Base-by-base conservation (phyloP, 2,113 vertebrate genomes). In the Indicator maculatus region DNA sequence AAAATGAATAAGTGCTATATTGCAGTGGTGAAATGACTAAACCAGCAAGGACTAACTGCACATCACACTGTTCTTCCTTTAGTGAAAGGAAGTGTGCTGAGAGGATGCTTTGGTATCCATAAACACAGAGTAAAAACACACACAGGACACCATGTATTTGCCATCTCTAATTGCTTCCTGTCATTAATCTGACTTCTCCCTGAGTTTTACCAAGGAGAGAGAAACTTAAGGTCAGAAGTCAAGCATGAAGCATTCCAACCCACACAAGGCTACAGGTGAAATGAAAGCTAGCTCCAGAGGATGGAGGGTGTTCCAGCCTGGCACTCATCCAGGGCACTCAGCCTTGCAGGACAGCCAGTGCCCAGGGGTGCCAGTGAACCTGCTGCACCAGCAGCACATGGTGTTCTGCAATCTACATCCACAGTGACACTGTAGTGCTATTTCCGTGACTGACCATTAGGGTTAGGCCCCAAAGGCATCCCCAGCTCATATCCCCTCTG, bases 81-180 rank as follows among this genome's bases (percentile, higher is more conserved):
- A 72, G 71, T 16, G 79, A 89, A 66, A 76, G 89, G 78, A 95
- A 96, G 85, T 73, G 41, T 85, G 75, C 71, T 47, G 71, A 88
- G 76, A 89, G 83, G 89, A 95, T 93, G 88, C 79, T 96, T 39
- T 1, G 3, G 69, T 90, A 94, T 95, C 67, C 85, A 90, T 93
- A 94, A 96, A 95, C 90, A 90, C 56, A 31, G 74, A 70, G 52
- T 91, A 80, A 94, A 96, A 91, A 83, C 88, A 93, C 90, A 91
- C 90, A 86, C 14, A 91, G 79, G 72, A 94, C 5, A 1, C 83
- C 6, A 64, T 2, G 1, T 66, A 77, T 64, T 93, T 3, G 8
- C 76, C 58, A 67, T 83, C 72, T 88, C 6, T 86, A 91, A 94
- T 77, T 86, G 56, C 61, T 95, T 96, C 93, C 92, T 86, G 60